Conservation (phyloP, 2,113 vertebrate species). For the Brevimyrus niger region DNA sequence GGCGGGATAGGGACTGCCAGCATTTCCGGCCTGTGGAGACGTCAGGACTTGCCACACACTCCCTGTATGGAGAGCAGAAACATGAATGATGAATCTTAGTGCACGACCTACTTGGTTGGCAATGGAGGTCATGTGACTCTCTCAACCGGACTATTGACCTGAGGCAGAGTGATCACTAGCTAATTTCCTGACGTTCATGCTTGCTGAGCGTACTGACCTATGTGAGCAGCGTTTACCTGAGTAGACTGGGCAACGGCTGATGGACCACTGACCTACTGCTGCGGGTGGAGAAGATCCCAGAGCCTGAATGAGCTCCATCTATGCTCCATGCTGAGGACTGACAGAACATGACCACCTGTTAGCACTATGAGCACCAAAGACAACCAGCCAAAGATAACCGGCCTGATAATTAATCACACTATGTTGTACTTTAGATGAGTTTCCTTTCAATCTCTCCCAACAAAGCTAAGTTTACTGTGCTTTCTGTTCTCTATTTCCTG, state of each 20-base stretch:
- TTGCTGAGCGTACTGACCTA: not conserved
- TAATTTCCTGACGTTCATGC: not conserved
- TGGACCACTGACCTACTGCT: constrained; percentile 39
- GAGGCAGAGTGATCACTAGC: not conserved
- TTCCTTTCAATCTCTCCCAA: not conserved
- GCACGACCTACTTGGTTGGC: not conserved
- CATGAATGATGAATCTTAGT: not conserved
- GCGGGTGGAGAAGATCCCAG: constrained; percentile 39
- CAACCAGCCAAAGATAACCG: not conserved
- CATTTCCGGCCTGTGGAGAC: constrained; percentile 34
- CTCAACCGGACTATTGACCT: not conserved
- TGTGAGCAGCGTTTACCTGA: not conserved
- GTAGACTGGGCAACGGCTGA: not conserved
- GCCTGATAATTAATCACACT: not conserved
- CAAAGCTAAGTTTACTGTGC: not conserved
- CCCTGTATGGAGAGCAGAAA: constrained; percentile 28
- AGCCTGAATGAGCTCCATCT: constrained; percentile 29
- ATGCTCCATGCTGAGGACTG: constrained; percentile 45
- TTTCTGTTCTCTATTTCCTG: not conserved
- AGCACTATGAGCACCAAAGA: not conserved
- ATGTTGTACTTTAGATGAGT: not conserved
- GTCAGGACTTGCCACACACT: constrained; percentile 30
- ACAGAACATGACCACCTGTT: constrained; percentile 6
- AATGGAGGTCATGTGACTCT: not conserved
- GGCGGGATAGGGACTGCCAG: constrained; percentile 50